phyloP scores from a whole-genome alignment of 2,888 invertebrate genomes.

The Erannis defoliaria region DNA sequence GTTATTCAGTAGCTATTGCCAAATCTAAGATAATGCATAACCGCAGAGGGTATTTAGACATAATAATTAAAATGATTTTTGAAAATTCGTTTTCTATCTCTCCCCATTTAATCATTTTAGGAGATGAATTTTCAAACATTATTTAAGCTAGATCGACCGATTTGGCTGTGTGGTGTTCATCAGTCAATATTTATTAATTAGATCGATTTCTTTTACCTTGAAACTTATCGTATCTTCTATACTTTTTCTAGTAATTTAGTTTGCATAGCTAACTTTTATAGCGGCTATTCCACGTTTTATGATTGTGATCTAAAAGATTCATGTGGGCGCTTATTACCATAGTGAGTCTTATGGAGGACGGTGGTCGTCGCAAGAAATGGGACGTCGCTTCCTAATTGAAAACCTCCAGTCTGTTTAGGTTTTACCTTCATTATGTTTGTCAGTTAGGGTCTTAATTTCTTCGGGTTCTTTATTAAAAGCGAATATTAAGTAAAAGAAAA shows the following conservation, averaged over 20 bases:
- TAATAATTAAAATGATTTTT: no score
- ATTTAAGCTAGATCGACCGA: no score
- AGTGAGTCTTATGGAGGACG: constrained; percentile 15
- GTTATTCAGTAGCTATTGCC: no score
- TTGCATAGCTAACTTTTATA: constrained; percentile 16
- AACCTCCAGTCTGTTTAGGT: constrained; percentile 28
- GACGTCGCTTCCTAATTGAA: constrained; percentile 41
- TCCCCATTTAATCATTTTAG: no score
- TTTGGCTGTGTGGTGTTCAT: no score
- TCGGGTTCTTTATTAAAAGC: no score
- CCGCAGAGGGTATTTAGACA: no score
- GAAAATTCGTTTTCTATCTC: no score
- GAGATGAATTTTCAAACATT: no score
- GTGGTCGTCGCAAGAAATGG: constrained; percentile 33
- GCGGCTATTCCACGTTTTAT: constrained; percentile 15
- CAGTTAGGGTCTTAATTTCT: not conserved
- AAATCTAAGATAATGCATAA: no score
- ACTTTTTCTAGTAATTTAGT: constrained; percentile 8
- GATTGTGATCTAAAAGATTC: constrained; percentile 11
- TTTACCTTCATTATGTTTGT: not conserved
- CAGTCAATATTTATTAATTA: no score
- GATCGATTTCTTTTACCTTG: not conserved
- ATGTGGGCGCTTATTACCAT: constrained; percentile 29
- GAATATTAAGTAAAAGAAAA: no score
- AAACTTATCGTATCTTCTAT: not conserved